These are phyloP conservation scores for Gymnoscopelus microlampas DNA, from an alignment of 2,797 vertebrate genomes.

Conservation along the genomic window DNA sequence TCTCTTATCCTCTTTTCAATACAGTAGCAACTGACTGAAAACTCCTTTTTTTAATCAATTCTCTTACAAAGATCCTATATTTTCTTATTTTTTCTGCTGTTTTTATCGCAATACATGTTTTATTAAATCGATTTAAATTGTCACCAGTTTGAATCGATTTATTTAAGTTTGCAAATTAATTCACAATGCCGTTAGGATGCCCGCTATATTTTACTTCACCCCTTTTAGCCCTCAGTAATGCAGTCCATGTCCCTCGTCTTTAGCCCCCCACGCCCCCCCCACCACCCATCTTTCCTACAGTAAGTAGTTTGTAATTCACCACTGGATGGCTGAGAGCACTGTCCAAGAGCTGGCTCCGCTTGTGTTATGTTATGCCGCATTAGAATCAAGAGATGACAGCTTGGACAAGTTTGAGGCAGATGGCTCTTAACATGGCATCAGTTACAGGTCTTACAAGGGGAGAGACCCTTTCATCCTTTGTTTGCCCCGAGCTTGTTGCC, in stretches of 20 bases:
- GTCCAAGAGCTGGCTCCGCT: constrained; percentile 85
- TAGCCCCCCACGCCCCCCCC: background rate
- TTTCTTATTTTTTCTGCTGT: no score
- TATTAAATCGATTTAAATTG: no score
- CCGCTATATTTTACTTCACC: constrained; percentile 61
- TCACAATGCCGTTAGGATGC: background rate
- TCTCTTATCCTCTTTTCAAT: no score
- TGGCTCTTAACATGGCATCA: constrained; percentile 92
- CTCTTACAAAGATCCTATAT: no score
- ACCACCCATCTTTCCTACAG: constrained; percentile 13
- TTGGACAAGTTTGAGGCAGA: constrained; percentile 90
- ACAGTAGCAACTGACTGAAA: no score
- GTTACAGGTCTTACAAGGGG: constrained; percentile 88
- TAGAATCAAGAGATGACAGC: constrained; percentile 92
- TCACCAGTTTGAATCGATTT: no score
- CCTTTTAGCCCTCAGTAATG: constrained; percentile 71
- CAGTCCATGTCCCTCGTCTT: constrained; percentile 29
- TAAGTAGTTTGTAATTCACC: constrained; percentile 74
- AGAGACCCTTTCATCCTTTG: constrained; percentile 89
- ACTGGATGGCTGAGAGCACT: constrained; percentile 85
- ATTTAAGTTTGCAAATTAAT: no score
- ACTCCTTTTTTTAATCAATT: no score
- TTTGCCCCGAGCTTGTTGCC: constrained; percentile 80
- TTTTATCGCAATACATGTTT: no score
- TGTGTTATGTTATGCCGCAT: constrained; percentile 87